Evolutionary conservation across 2,113 vertebrate species (phyloP).

Genomic region (Herpetotheres cachinnans): DNA sequence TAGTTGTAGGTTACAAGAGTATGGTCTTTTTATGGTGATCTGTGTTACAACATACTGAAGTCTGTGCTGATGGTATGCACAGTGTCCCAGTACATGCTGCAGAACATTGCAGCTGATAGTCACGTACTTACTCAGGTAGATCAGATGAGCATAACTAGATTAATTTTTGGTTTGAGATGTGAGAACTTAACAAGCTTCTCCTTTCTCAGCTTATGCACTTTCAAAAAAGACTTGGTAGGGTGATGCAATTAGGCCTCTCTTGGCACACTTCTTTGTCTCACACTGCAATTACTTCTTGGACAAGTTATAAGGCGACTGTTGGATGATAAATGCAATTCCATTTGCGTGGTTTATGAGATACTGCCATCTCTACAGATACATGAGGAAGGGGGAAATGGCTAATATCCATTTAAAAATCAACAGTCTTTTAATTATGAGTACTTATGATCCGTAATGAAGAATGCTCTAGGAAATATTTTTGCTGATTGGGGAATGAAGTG

Average conservation of each 20-base stretch:
- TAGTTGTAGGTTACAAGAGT: background rate
- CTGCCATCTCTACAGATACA: background rate
- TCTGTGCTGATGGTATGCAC: background rate
- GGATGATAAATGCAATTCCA: background rate
- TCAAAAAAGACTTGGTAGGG: background rate
- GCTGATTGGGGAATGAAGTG: background rate
- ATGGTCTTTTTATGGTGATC: background rate
- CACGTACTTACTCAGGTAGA: background rate
- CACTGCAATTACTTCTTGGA: background rate
- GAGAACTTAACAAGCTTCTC: background rate
- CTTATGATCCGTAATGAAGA: background rate
- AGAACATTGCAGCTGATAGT: background rate
- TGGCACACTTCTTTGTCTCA: background rate
- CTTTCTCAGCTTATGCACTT: background rate
- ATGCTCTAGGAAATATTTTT: background rate
- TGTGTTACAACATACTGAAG: background rate
- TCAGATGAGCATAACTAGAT: background rate
- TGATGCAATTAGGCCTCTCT: background rate
- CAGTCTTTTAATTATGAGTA: background rate
- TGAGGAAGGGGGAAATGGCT: background rate
- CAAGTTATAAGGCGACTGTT: background rate
- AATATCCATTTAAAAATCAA: constrained; percentile 11
- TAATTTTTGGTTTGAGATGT: background rate
- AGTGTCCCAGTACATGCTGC: background rate
- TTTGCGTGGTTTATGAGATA: background rate